phyloP scores from a whole-genome alignment of 1,140 invertebrate genomes.

The Asobara japonica region DNA sequence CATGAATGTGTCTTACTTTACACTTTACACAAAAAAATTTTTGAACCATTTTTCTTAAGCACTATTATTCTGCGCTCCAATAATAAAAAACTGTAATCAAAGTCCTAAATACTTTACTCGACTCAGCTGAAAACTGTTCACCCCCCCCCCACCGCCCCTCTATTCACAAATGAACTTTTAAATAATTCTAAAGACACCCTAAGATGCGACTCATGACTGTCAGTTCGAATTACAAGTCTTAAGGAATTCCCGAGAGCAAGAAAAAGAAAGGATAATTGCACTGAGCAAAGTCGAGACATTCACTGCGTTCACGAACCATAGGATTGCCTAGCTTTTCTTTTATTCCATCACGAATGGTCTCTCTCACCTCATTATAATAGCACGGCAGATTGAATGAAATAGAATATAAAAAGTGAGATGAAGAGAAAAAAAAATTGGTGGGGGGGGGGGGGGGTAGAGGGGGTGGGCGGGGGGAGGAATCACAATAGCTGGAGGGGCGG shows the following conservation, averaged over 20 bases:
- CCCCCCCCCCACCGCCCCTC: neutral
- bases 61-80: neutral
- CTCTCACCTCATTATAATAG: conserved; percentile 36
- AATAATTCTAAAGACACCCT: conserved; percentile 34
- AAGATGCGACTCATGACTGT: conserved; percentile 30
- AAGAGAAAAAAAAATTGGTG: neutral
- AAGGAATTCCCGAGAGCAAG: conserved; percentile 28
- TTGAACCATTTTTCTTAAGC: too few relatives aligned
- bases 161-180: conserved; percentile 24
- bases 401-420: conserved; percentile 14
- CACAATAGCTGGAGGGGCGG: neutral
- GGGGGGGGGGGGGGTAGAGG: neutral
- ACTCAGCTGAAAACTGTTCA: neutral
- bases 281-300: conserved; percentile 26
- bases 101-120: neutral
- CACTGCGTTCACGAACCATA: conserved; percentile 28
- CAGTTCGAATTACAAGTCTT: conserved; percentile 33
- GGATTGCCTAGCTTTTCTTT: conserved; percentile 34
- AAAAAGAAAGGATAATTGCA: conserved; percentile 34
- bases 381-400: conserved; percentile 14
- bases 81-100: neutral
- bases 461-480: neutral
- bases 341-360: conserved; percentile 26
- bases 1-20: too few relatives aligned
- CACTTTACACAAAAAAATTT: too few relatives aligned